Conservation (phyloP, 2,113 vertebrate genomes). For the Chamaetylas fuelleborni region DNA sequence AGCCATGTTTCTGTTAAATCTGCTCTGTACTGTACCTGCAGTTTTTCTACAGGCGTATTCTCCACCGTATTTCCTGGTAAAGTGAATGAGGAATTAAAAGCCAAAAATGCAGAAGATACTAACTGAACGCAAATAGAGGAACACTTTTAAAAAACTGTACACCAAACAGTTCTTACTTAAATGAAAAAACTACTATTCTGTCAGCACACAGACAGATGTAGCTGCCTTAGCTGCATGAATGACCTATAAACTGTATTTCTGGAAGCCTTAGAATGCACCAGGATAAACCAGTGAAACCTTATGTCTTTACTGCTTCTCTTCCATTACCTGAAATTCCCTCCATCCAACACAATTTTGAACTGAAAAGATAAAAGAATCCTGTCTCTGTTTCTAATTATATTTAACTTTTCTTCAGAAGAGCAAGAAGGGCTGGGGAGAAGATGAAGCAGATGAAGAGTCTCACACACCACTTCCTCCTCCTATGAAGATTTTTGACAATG, state of each 20-base stretch:
- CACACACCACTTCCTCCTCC: conserved; percentile 92
- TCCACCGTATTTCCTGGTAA: background rate
- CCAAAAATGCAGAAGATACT: background rate
- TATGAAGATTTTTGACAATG: conserved; percentile 98
- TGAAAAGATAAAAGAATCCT: background rate
- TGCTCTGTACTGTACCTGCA: background rate
- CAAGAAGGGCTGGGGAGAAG: conserved; percentile 93
- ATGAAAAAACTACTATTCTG: background rate
- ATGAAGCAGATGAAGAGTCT: conserved; percentile 93
- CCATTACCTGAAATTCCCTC: background rate
- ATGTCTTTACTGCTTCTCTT: background rate
- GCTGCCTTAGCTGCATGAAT: background rate
- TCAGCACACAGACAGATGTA: background rate
- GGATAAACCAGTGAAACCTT: background rate
- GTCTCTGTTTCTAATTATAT: conserved; percentile 2
- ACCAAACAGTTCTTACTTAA: background rate
- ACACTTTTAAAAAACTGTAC: background rate
- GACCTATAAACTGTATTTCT: background rate
- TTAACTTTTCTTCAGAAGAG: conserved; percentile 77
- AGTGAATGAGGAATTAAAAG: background rate
- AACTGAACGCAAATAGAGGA: background rate
- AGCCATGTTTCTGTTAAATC: background rate
- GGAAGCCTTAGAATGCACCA: background rate
- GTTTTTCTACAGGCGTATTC: background rate
- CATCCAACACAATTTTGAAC: background rate